phyloP scores from a whole-genome alignment of 2,797 vertebrate genomes.

The Sebastes vulpes region DNA sequence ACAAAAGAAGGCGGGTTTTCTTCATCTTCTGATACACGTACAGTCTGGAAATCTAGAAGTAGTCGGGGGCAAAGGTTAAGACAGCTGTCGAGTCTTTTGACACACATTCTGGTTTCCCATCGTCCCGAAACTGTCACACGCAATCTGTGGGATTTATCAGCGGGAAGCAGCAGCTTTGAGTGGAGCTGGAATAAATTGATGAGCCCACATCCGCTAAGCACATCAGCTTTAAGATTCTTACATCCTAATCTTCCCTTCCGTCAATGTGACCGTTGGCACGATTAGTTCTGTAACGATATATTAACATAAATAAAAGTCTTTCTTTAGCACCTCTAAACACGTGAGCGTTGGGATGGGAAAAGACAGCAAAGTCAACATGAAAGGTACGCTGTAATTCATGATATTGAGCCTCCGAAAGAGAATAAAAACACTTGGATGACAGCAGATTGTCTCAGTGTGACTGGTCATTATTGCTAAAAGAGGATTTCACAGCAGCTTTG shows the following conservation, averaged over 20 bases:
- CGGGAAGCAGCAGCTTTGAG: slow-evolving; percentile 49
- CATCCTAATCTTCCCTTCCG: slow-evolving; percentile 60
- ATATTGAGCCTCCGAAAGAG: slow-evolving; percentile 23
- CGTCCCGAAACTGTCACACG: slow-evolving; percentile 47
- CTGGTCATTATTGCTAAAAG: slow-evolving; percentile 72
- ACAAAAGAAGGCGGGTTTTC: slow-evolving; percentile 25
- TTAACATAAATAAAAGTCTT: slow-evolving; percentile 4
- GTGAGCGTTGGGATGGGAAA: neutral
- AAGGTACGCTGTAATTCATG: neutral
- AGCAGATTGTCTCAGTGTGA: slow-evolving; percentile 70
- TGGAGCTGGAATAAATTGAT: slow-evolving; percentile 55
- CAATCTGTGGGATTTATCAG: slow-evolving; percentile 63
- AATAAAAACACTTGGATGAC: slow-evolving; percentile 63
- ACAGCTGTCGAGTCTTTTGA: slow-evolving; percentile 42
- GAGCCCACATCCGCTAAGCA: slow-evolving; percentile 58
- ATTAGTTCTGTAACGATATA: slow-evolving; percentile 9
- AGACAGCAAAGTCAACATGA: neutral
- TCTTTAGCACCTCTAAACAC: neutral
- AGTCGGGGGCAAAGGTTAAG: slow-evolving; percentile 43
- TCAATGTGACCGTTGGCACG: slow-evolving; percentile 25
- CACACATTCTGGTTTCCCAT: slow-evolving; percentile 45
- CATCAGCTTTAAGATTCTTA: slow-evolving; percentile 73
- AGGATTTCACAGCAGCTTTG: slow-evolving; percentile 77
- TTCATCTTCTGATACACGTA: slow-evolving; percentile 1
- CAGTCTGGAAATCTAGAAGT: slow-evolving; percentile 32